Percentiles rank a stretch among this genome's conserved stretches.
These are phyloP conservation scores for Cylas formicarius DNA, from an alignment of 1,140 invertebrate genomes.

Conservation along the genomic window DNA sequence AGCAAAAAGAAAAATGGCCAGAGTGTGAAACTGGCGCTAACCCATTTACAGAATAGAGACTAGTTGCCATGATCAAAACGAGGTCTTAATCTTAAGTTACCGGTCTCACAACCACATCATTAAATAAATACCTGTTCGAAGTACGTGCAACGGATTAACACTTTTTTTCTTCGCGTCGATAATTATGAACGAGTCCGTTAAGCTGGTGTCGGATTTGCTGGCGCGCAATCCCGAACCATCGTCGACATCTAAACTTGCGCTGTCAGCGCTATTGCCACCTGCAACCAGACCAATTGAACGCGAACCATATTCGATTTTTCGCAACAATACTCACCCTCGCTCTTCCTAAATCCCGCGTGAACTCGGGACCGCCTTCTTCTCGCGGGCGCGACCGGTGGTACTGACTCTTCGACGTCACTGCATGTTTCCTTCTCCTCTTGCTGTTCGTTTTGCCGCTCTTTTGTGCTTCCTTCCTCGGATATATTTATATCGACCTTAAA, in stretches of 20 bases:
- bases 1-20: too few species aligned
- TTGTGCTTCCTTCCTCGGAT: constrained; percentile 52
- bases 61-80: too few species aligned
- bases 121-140: constrained; percentile 49
- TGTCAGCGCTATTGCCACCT: constrained; percentile 39
- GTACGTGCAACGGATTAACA: constrained; percentile 52
- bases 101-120: background rate
- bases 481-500: constrained; percentile 14
- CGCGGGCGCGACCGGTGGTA: constrained; percentile 38
- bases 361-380: constrained; percentile 52
- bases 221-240: constrained; percentile 51
- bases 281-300: constrained; percentile 5
- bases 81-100: too few species aligned
- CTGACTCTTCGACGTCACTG: constrained; percentile 50
- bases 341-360: constrained; percentile 62
- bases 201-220: constrained; percentile 84
- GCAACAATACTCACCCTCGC: constrained; percentile 48
- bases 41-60: too few species aligned
- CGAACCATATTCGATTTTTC: background rate
- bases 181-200: constrained; percentile 85
- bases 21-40: too few species aligned
- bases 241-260: constrained; percentile 36
- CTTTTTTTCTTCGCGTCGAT: constrained; percentile 50
- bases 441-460: constrained; percentile 59
- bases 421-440: constrained; percentile 64